Evolutionary conservation across 2,113 vertebrate species (phyloP).

Genomic region (Chitala chitala): DNA sequence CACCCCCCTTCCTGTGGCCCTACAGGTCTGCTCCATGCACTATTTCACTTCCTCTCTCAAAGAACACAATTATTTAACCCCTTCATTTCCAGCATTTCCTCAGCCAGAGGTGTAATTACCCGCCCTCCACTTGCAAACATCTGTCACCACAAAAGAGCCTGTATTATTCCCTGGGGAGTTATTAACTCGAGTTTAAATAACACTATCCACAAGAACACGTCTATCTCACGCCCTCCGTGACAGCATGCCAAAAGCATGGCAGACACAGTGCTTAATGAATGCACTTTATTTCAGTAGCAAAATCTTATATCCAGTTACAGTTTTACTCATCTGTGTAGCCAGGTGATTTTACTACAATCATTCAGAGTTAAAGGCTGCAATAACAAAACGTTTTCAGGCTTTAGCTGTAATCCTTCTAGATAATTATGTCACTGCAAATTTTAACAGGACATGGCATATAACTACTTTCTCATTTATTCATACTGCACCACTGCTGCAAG

Average conservation of each 20-base stretch:
- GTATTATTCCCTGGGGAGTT: neutral
- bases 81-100: neutral
- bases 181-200: neutral
- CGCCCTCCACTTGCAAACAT: neutral
- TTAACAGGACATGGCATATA: too few relatives aligned
- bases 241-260: too few relatives aligned
- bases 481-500: too few relatives aligned
- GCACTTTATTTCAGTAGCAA: too few relatives aligned
- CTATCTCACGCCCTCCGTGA: neutral
- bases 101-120: neutral
- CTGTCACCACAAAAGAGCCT: constrained; percentile 9
- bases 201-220: neutral
- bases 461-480: too few relatives aligned
- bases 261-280: too few relatives aligned
- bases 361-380: too few relatives aligned
- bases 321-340: neutral
- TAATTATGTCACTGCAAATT: too few relatives aligned
- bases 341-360: neutral
- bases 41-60: neutral
- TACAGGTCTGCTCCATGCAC: neutral
- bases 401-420: too few relatives aligned
- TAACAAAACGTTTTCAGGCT: too few relatives aligned
- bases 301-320: neutral
- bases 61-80: neutral
- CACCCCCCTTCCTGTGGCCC: neutral